phyloP scores from a whole-genome alignment of 2,113 vertebrate genomes.

The Acanthochromis polyacanthus region DNA sequence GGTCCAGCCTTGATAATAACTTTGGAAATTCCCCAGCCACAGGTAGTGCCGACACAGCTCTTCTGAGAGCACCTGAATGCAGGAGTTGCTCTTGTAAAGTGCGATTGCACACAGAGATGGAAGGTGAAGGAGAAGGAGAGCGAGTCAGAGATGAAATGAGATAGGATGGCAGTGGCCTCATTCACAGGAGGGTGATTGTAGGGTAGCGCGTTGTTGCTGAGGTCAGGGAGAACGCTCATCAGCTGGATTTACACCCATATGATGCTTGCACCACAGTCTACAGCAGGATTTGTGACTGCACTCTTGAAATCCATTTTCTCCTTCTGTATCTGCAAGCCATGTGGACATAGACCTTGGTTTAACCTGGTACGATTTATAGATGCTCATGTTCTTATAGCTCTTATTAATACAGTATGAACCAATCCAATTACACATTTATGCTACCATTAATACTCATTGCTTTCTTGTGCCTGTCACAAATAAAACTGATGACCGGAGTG shows the following conservation, averaged over 20 bases:
- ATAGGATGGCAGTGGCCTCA: constrained; percentile 30
- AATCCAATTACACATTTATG: too few species aligned
- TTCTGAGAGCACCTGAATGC: constrained; percentile 26
- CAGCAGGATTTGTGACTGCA: constrained; percentile 38
- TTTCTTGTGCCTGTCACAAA: neutral
- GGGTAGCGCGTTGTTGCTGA: constrained; percentile 36
- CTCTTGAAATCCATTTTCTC: constrained; percentile 45
- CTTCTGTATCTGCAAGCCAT: constrained; percentile 4
- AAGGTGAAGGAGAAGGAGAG: constrained; percentile 37
- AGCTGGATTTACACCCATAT: constrained; percentile 51
- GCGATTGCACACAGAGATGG: constrained; percentile 37
- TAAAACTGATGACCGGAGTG: neutral
- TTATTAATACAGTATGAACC: too few species aligned
- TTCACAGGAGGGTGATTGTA: constrained; percentile 44
- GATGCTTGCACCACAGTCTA: neutral
- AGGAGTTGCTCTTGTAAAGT: constrained; percentile 32
- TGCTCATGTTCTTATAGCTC: too few species aligned
- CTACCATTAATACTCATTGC: neutral
- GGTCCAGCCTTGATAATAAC: constrained; percentile 50
- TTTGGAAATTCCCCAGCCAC: constrained; percentile 61
- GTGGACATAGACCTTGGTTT: constrained; percentile 7
- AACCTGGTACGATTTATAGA: neutral
- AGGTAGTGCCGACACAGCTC: constrained; percentile 52
- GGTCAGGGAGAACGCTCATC: constrained; percentile 59
- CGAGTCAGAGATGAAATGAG: constrained; percentile 44